A percentile compares a stretch with the other conserved stretches of the same genome.
Conservation (phyloP, 2,888 invertebrate species). For the Dione juno region DNA sequence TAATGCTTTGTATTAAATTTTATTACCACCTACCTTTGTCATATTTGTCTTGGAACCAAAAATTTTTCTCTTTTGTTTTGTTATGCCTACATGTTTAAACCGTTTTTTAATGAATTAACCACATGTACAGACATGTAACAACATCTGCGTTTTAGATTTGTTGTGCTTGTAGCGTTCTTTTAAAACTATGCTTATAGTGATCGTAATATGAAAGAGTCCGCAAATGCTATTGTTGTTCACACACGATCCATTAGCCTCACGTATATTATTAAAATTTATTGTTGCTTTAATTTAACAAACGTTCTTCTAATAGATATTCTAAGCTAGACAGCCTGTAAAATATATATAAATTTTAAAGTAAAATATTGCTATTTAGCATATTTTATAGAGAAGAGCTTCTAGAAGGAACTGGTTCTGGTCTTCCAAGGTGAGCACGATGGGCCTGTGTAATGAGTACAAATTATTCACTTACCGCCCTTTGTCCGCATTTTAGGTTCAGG, state of each 20-base stretch:
- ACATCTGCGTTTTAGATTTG: slow-evolving; percentile 11
- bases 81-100: not conserved
- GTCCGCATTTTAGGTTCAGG: slow-evolving; percentile 72
- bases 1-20: not conserved
- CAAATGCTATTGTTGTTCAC: not conserved
- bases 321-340: not conserved
- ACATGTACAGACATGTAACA: not conserved
- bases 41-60: not conserved
- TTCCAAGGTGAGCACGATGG: slow-evolving; percentile 71
- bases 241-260: slow-evolving; percentile 1
- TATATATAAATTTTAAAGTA: not conserved
- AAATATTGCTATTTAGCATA: slow-evolving; percentile 4
- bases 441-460: slow-evolving; percentile 73
- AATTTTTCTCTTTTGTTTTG: not conserved
- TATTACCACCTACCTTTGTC: not conserved
- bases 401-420: slow-evolving; percentile 69
- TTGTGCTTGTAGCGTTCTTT: not conserved
- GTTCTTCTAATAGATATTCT: not conserved
- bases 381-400: slow-evolving; percentile 62
- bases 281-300: not conserved
- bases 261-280: not conserved
- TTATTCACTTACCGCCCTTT: slow-evolving; percentile 77
- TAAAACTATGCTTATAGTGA: not conserved
- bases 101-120: not conserved
- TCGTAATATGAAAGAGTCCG: not conserved